A percentile compares a stretch with the other conserved stretches of the same genome.
Conservation (phyloP, 2,888 invertebrate species). For the Pecten maximus region DNA sequence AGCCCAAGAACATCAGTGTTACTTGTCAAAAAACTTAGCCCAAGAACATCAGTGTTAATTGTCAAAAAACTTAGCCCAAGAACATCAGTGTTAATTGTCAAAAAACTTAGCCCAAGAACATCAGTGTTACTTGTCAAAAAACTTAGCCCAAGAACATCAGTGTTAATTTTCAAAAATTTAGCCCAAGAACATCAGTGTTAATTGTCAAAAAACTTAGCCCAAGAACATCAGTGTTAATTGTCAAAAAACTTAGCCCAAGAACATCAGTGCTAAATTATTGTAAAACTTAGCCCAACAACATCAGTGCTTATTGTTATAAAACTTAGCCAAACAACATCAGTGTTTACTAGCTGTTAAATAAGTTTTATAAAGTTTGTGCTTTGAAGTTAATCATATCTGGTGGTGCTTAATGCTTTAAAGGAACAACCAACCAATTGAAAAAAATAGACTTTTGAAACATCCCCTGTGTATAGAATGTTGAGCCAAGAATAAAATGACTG, state of each 20-base stretch:
- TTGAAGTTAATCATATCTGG: no score
- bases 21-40: neutral
- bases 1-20: neutral
- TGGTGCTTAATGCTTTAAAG: no score
- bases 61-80: no score
- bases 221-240: neutral
- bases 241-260: neutral
- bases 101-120: neutral
- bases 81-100: neutral
- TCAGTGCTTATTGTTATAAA: neutral
- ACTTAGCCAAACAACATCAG: neutral
- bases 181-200: neutral
- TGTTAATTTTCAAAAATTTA: neutral
- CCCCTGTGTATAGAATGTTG: no score
- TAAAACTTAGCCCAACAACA: neutral
- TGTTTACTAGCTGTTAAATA: neutral
- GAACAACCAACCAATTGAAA: no score
- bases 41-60: neutral
- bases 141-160: neutral
- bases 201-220: neutral
- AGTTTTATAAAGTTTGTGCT: neutral
- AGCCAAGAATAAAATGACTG: no score
- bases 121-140: neutral
- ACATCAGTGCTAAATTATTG: neutral
- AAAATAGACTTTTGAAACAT: no score